phyloP scores from a whole-genome alignment of 1,140 invertebrate genomes.

The Platorchestia sp. region DNA sequence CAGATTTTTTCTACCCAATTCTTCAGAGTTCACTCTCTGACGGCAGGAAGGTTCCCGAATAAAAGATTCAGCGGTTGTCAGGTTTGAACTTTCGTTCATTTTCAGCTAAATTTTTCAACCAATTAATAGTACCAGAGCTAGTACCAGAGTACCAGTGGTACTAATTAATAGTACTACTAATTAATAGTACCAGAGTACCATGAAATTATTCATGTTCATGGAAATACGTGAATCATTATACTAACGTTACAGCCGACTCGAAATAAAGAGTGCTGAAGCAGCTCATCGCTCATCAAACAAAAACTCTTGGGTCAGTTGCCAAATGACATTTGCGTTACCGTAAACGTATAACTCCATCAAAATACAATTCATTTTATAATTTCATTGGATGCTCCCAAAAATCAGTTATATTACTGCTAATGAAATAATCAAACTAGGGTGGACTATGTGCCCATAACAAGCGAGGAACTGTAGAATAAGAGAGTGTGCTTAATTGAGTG shows the following conservation, averaged over 20 bases:
- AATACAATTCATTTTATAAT: too few relatives aligned
- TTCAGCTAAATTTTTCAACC: background rate
- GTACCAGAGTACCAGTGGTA: background rate
- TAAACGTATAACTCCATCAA: too few relatives aligned
- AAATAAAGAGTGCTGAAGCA: background rate
- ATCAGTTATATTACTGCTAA: too few relatives aligned
- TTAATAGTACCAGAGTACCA: background rate
- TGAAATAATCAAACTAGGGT: too few relatives aligned
- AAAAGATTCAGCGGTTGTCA: background rate
- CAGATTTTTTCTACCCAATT: background rate
- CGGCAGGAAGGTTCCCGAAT: background rate
- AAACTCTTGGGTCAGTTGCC: background rate
- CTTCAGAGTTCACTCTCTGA: background rate
- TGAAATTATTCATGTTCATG: background rate
- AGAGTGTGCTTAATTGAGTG: too few relatives aligned
- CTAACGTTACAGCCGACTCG: too few relatives aligned
- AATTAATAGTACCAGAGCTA: background rate
- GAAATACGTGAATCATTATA: background rate
- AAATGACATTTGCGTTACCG: background rate
- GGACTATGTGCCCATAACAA: too few relatives aligned
- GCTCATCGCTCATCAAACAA: background rate
- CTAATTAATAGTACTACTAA: background rate
- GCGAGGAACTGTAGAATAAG: too few relatives aligned
- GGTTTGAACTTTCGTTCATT: background rate
- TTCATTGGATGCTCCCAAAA: too few relatives aligned